phyloP scores from a whole-genome alignment of 1,140 invertebrate genomes.

The Latrodectus geometricus region DNA sequence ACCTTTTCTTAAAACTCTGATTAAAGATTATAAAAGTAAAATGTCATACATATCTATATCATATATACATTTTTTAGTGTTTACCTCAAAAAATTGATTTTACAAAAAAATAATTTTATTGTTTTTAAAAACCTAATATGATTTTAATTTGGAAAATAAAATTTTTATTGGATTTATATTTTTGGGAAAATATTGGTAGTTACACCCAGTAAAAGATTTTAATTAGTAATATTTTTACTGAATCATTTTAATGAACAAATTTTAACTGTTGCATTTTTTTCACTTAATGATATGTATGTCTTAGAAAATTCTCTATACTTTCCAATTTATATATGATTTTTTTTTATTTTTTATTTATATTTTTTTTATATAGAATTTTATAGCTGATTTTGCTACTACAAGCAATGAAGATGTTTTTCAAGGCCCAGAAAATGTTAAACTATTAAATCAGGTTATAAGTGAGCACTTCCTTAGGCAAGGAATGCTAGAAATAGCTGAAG shows the following conservation, averaged over 20 bases:
- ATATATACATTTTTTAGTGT: no score
- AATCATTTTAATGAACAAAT: background rate
- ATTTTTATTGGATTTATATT: no score
- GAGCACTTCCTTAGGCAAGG: conserved; percentile 96
- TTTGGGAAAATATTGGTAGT: no score
- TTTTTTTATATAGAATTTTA: conserved; percentile 87
- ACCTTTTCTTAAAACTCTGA: no score
- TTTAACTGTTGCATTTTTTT: background rate
- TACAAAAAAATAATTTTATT: no score
- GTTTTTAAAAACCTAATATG: no score
- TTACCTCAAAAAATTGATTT: no score
- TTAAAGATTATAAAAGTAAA: no score
- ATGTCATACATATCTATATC: no score
- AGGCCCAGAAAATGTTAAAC: conserved; percentile 79
- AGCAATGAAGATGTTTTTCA: conserved; percentile 88
- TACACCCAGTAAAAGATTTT: no score
- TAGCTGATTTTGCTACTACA: conserved; percentile 89
- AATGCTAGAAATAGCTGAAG: conserved; percentile 88
- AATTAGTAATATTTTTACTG: no score
- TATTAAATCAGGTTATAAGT: conserved; percentile 94
- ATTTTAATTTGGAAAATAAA: no score
- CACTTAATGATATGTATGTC: background rate
- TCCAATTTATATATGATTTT: background rate
- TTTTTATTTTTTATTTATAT: conserved; percentile 1
- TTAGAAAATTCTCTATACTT: background rate